Conservation (phyloP, 2,888 invertebrate genomes). For the Megastigmus dorsalis region DNA sequence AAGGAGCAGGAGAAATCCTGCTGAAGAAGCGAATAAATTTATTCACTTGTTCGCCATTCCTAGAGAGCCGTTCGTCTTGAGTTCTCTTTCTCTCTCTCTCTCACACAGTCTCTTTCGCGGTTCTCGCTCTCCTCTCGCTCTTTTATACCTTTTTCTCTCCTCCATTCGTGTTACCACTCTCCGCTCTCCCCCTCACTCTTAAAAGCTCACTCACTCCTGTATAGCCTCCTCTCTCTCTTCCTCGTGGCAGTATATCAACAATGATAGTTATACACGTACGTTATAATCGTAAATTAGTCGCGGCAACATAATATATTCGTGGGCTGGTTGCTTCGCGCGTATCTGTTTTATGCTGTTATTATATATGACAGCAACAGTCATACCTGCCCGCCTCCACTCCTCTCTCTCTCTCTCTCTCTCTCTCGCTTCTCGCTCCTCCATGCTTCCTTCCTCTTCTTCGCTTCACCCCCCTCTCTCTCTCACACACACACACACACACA, state of each 20-base stretch:
- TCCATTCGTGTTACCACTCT: slow-evolving; percentile 37
- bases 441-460: background rate
- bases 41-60: slow-evolving; percentile 42
- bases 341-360: slow-evolving; percentile 75
- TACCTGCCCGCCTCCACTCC: slow-evolving; percentile 65
- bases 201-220: slow-evolving; percentile 60
- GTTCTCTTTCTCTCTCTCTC: slow-evolving; percentile 24
- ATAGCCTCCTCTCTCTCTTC: slow-evolving; percentile 52
- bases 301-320: slow-evolving; percentile 75
- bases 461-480: background rate
- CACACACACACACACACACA: too few species aligned
- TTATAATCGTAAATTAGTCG: slow-evolving; percentile 75
- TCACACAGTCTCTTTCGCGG: slow-evolving; percentile 2
- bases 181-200: slow-evolving; percentile 55
- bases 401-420: slow-evolving; percentile 39
- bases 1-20: slow-evolving; percentile 3
- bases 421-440: background rate
- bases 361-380: slow-evolving; percentile 74
- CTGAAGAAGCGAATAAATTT: slow-evolving; percentile 39
- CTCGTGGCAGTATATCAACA: slow-evolving; percentile 73
- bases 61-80: slow-evolving; percentile 31
- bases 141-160: slow-evolving; percentile 4
- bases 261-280: slow-evolving; percentile 75
- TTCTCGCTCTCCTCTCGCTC: slow-evolving; percentile 19
- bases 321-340: slow-evolving; percentile 69